A percentile compares a stretch with the other conserved stretches of the same genome.
Evolutionary conservation across 2,888 invertebrate genomes (phyloP).

Genomic region (Amorpha juglandis): DNA sequence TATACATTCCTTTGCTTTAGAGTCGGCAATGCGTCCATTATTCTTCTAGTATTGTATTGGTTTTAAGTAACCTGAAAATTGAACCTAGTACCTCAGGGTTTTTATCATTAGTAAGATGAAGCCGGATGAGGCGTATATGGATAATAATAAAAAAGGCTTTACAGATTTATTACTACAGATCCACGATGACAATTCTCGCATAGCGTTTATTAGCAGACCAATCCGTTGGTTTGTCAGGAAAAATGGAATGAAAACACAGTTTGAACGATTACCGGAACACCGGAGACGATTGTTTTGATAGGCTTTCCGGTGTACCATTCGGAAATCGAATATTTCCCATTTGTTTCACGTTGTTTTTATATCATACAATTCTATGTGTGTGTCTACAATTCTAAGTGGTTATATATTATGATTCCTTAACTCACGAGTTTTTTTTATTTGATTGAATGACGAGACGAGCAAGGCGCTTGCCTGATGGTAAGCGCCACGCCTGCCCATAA

Average conservation of each 20-base stretch:
- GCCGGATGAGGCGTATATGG: too few relatives aligned
- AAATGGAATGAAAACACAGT: constrained; percentile 36
- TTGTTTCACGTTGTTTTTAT: neutral
- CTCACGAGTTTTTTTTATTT: neutral
- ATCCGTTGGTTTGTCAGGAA: constrained; percentile 26
- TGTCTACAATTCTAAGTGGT: neutral
- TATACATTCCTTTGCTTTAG: too few relatives aligned
- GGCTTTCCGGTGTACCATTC: constrained; percentile 9
- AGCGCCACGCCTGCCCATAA: too few relatives aligned
- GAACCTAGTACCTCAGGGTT: too few relatives aligned
- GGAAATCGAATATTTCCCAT: constrained; percentile 20
- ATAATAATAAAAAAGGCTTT: neutral
- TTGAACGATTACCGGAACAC: constrained; percentile 40
- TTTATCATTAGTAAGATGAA: too few relatives aligned
- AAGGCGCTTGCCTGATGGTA: too few relatives aligned
- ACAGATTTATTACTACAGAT: neutral
- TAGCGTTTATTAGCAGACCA: constrained; percentile 12
- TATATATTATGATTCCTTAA: too few relatives aligned
- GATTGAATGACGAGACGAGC: too few relatives aligned
- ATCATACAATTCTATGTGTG: neutral
- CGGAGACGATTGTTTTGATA: constrained; percentile 35
- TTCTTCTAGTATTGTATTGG: too few relatives aligned
- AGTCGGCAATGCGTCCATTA: too few relatives aligned
- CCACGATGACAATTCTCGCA: neutral
- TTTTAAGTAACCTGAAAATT: too few relatives aligned